Base-by-base conservation (phyloP, 2,888 invertebrate genomes). In the Venustoraphidia nigricollis region DNA sequence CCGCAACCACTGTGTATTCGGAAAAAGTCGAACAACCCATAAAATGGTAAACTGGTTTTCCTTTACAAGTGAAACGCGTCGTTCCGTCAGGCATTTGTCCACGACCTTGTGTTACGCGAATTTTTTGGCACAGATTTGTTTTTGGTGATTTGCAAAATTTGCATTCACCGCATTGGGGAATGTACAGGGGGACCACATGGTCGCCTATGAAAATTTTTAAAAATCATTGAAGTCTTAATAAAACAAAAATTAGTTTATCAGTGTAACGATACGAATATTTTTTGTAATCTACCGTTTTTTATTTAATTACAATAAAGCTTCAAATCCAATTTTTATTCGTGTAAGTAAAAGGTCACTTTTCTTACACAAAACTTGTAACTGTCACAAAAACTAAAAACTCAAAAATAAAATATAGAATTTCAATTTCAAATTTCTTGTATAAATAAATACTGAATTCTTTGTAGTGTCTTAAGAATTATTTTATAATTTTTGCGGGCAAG, bases 1-100 rank as follows among this genome's bases (percentile, higher is more conserved):
- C 94, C 53, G 88, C 81, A 48, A 93, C 90, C 11, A 96, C 95
- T 2, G 94, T 93, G 63, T 92, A 95, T 67, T 95, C 89, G 52
- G 86, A 80, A 65, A 96, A 96, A 0, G 93, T 92, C 0, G 92
- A 93, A 55, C 89, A 89, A n/a, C 95, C 95, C 95, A 96, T 95
- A 61, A 92, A 96, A 66, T 95, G 94, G 60, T 71, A 87, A 9
- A 95, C 58, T 43, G 75, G 72, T 66, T 92, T 71, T 2, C 85
- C 88, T 54, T 86, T 83, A 66, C 84, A 86, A 34, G 77, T 80
- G 66, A 95, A 92, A 42, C 95, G 77, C 9, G 77, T 76, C 0
- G 91, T 91, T 13, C 92, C 93, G 66, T 95, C 90, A 1, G 94
- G 93, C 89, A 95, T 85, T 4, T 89, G 68, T 37, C 95, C 95